phyloP scores from a whole-genome alignment of 2,113 vertebrate species.

The Xenotilapia longispinis region DNA sequence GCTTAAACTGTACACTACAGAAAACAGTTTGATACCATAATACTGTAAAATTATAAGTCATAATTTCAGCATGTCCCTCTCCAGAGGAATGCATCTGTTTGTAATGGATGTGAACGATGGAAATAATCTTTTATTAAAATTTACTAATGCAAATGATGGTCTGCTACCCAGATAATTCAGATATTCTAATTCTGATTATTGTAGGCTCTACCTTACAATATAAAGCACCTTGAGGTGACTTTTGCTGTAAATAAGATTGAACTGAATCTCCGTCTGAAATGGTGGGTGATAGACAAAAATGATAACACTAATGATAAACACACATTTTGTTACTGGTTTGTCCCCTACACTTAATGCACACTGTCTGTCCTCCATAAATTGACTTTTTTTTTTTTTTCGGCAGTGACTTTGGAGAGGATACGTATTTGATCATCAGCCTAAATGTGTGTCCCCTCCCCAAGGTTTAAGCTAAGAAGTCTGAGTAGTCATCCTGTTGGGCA shows the following conservation, averaged over 20 bases:
- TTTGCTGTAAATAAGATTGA: neutral
- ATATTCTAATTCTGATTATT: neutral
- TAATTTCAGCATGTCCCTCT: neutral
- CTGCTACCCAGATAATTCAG: neutral
- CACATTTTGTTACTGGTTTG: neutral
- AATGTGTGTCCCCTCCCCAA: neutral
- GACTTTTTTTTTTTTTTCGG: fast-evolving
- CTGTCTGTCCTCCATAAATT: neutral
- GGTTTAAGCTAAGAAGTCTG: neutral
- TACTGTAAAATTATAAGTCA: neutral
- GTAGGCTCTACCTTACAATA: neutral
- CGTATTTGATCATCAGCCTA: neutral
- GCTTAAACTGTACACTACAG: neutral
- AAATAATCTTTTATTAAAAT: neutral
- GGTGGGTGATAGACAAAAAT: neutral
- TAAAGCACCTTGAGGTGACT: neutral
- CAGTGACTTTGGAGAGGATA: neutral
- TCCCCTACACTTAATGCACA: neutral
- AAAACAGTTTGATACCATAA: neutral
- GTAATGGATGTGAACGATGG: neutral
- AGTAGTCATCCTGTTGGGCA: neutral
- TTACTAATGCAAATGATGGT: neutral
- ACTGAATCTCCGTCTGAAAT: neutral
- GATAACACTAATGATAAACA: neutral
- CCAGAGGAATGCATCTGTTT: neutral